Percentiles rank a stretch among this genome's conserved stretches.
Conservation (phyloP, 2,113 vertebrate species). For the Arenaria interpres region DNA sequence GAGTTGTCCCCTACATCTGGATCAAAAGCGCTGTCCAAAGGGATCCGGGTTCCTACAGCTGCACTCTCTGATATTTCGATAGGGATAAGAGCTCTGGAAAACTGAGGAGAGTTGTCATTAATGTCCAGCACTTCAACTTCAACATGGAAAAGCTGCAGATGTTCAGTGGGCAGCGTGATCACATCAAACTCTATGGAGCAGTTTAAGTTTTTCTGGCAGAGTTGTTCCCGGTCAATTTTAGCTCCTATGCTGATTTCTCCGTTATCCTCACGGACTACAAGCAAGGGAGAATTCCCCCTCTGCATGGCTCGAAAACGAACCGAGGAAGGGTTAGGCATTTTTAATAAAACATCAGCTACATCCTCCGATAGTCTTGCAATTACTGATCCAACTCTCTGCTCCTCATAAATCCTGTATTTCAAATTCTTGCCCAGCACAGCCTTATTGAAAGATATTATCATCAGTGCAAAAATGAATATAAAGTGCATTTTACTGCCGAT, state of each 20-base stretch:
- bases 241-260: slow-evolving; percentile 92
- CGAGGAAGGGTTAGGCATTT: slow-evolving; percentile 83
- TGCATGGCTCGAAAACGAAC: slow-evolving; percentile 95
- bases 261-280: slow-evolving; percentile 89
- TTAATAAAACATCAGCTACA: slow-evolving; percentile 83
- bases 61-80: slow-evolving; percentile 97
- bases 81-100: slow-evolving; percentile 89
- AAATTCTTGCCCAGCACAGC: slow-evolving; percentile 81
- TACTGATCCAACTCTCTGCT: slow-evolving; percentile 91
- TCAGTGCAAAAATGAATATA: slow-evolving; percentile 68
- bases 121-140: slow-evolving; percentile 97
- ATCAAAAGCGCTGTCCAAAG: slow-evolving; percentile 91
- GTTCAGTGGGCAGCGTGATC: slow-evolving; percentile 93
- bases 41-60: slow-evolving; percentile 90
- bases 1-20: slow-evolving; percentile 94
- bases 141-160: slow-evolving; percentile 95
- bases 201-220: slow-evolving; percentile 93
- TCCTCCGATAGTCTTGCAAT: slow-evolving; percentile 90
- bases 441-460: slow-evolving; percentile 52
- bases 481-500: slow-evolving; percentile 71
- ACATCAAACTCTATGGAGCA: slow-evolving; percentile 98
- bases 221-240: slow-evolving; percentile 93
- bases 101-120: slow-evolving; percentile 95
- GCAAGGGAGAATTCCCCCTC: slow-evolving; percentile 81
- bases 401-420: slow-evolving; percentile 95